Percentiles rank a stretch among this genome's conserved stretches.
Conservation (phyloP, 2,113 vertebrate genomes). For the Chamaea fasciata region DNA sequence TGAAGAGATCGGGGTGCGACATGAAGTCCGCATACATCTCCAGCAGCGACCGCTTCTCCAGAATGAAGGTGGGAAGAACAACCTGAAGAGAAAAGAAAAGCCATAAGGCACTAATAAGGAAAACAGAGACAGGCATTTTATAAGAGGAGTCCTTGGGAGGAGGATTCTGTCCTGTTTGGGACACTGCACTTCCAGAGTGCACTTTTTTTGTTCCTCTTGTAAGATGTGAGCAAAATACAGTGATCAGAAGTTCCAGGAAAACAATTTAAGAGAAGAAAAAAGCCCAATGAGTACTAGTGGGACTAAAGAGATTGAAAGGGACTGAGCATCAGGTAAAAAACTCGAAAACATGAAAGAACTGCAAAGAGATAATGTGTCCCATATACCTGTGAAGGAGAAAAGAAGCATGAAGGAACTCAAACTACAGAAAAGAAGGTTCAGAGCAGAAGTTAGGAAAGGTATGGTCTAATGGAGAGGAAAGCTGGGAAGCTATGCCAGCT, state of each 20-base stretch:
- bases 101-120: neutral
- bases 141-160: neutral
- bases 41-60: conserved; percentile 94
- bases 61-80: conserved; percentile 95
- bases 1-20: conserved; percentile 94
- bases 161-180: neutral
- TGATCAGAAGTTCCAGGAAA: neutral
- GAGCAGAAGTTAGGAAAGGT: neutral
- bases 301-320: neutral
- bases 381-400: neutral
- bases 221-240: neutral
- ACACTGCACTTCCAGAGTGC: neutral
- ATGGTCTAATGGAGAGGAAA: neutral
- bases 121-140: neutral
- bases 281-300: neutral
- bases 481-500: neutral
- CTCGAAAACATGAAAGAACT: neutral
- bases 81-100: conserved; percentile 75
- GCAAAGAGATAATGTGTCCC: neutral
- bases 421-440: neutral
- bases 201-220: neutral
- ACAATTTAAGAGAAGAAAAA: neutral
- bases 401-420: neutral
- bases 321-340: neutral
- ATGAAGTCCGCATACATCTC: conserved; percentile 99